Evolutionary conservation across 2,113 vertebrate species (phyloP).

Genomic region (Pteropus alecto): DNA sequence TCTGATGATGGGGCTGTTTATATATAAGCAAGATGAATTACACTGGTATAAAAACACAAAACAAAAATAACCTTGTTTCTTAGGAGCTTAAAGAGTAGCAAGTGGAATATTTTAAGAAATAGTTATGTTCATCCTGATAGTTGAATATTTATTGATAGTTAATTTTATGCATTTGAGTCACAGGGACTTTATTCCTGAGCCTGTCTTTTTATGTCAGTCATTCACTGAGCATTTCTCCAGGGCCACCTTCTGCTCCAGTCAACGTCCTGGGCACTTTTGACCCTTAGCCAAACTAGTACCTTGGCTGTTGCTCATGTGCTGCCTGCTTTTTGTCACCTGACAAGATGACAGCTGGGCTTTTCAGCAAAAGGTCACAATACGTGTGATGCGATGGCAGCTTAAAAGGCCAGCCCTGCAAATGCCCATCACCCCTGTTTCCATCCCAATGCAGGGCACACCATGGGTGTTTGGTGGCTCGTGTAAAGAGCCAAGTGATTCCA

Average conservation of each 20-base stretch:
- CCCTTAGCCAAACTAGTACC: neutral
- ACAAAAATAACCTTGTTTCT: neutral
- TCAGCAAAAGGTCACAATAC: conserved; percentile 59
- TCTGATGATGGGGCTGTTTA: neutral
- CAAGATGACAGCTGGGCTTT: conserved; percentile 25
- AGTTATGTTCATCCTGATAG: neutral
- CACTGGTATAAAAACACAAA: neutral
- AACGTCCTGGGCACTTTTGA: neutral
- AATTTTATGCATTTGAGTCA: neutral
- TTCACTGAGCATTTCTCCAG: neutral
- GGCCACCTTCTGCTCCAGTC: neutral
- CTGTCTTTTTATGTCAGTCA: neutral
- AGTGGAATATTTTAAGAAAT: neutral
- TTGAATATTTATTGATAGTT: neutral
- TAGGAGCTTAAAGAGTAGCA: neutral
- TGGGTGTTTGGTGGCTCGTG: neutral
- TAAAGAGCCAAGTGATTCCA: neutral
- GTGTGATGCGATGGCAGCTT: conserved; percentile 4
- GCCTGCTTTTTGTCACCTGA: neutral
- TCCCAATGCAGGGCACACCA: neutral
- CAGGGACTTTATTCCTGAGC: neutral
- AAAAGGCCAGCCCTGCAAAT: neutral
- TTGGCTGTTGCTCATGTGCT: neutral
- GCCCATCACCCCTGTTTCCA: neutral
- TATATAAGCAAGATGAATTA: neutral